phyloP scores from a whole-genome alignment of 2,888 invertebrate species.

The Gandaritis pyraliata region DNA sequence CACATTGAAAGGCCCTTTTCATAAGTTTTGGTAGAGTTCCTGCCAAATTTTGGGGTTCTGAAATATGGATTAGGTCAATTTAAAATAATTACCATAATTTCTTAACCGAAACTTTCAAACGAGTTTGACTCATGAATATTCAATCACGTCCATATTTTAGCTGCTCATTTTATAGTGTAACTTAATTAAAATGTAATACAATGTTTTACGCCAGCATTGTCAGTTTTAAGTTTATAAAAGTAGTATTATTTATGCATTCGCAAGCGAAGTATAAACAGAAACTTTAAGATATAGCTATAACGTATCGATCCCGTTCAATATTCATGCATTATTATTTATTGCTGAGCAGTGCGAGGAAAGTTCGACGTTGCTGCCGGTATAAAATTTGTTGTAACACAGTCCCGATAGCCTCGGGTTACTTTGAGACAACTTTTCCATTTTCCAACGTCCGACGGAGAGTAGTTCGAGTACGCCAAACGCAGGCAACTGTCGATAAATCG shows the following conservation, averaged over 20 bases:
- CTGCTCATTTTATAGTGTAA: slow-evolving; percentile 51
- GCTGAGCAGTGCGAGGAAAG: slow-evolving; percentile 61
- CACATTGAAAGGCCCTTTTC: slow-evolving; percentile 46
- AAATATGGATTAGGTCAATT: slow-evolving; percentile 77
- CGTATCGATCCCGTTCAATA: slow-evolving; percentile 60
- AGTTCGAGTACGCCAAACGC: slow-evolving; percentile 53
- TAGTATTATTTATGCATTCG: slow-evolving; percentile 27
- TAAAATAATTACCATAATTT: slow-evolving; percentile 78
- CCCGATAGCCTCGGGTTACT: slow-evolving; percentile 59
- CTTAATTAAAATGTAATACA: slow-evolving; percentile 51
- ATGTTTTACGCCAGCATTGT: slow-evolving; percentile 26
- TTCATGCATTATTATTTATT: slow-evolving; percentile 66
- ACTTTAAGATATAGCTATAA: slow-evolving; percentile 61
- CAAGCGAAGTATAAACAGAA: slow-evolving; percentile 47
- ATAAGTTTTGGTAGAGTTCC: slow-evolving; percentile 58
- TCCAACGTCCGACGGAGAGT: slow-evolving; percentile 49
- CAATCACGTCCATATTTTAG: slow-evolving; percentile 57
- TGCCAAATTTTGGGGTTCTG: slow-evolving; percentile 56
- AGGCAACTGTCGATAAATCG: slow-evolving; percentile 60
- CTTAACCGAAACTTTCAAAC: slow-evolving; percentile 69
- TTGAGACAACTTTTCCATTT: slow-evolving; percentile 67
- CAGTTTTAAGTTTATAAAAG: slow-evolving; percentile 25
- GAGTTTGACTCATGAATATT: slow-evolving; percentile 71
- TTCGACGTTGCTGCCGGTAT: slow-evolving; percentile 57
- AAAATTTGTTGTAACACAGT: slow-evolving; percentile 68